Conservation (phyloP, 2,113 vertebrate genomes). For the Poeciliopsis turrubarensis region DNA sequence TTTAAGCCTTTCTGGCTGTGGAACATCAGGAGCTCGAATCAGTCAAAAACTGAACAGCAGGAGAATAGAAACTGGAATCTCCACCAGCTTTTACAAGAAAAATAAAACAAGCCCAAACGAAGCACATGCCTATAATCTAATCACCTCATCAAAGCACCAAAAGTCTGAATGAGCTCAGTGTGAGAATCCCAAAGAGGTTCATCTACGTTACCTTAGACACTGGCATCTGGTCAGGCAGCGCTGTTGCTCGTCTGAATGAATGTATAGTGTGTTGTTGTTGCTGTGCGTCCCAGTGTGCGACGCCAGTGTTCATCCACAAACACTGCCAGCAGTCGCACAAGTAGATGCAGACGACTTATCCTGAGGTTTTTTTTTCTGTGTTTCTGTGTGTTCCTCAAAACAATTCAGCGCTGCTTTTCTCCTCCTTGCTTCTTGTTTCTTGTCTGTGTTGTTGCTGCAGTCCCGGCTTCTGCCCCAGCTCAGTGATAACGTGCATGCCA, state of each 20-base stretch:
- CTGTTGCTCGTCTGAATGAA: slow-evolving; percentile 24
- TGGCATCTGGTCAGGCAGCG: slow-evolving; percentile 66
- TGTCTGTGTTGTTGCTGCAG: slow-evolving; percentile 56
- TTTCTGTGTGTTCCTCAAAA: slow-evolving; percentile 19
- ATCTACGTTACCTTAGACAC: slow-evolving; percentile 73
- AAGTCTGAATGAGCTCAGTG: slow-evolving; percentile 12
- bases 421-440: slow-evolving; percentile 44
- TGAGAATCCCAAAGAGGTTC: slow-evolving; percentile 15
- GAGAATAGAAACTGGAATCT: background rate
- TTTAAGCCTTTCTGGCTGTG: background rate
- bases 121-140: background rate
- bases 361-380: slow-evolving; percentile 20
- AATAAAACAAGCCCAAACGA: background rate
- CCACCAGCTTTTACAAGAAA: background rate
- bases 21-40: background rate
- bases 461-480: slow-evolving; percentile 41
- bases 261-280: slow-evolving; percentile 19
- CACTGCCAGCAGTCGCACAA: slow-evolving; percentile 8
- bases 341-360: slow-evolving; percentile 52
- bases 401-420: slow-evolving; percentile 32
- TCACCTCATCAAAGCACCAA: background rate
- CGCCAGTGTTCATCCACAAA: slow-evolving; percentile 38
- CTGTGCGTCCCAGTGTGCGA: slow-evolving; percentile 34
- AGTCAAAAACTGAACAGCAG: background rate
- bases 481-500: slow-evolving; percentile 37